A percentile compares a stretch with the other conserved stretches of the same genome.
These are phyloP conservation scores for Meteorus sp. DNA, from an alignment of 1,140 invertebrate genomes.

Conservation along the genomic window DNA sequence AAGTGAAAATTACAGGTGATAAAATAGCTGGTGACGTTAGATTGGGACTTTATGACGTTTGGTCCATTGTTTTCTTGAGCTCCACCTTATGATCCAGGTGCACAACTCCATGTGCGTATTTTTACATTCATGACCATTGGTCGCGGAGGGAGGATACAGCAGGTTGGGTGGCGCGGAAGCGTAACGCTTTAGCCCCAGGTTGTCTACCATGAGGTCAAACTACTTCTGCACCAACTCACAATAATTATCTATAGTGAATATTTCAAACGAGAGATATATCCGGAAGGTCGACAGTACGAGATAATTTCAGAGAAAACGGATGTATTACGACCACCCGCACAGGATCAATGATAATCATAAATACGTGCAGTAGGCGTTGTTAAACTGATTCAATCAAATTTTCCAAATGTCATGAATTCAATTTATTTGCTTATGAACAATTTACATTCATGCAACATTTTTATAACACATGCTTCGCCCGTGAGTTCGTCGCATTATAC, in stretches of 20 bases:
- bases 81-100: conserved; percentile 8
- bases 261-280: conserved; percentile 11
- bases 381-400: too few relatives aligned
- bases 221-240: conserved; percentile 12
- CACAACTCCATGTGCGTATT: too few relatives aligned
- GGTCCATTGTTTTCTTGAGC: conserved; percentile 10
- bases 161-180: conserved; percentile 17
- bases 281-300: conserved; percentile 7
- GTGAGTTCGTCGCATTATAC: too few relatives aligned
- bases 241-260: conserved; percentile 7
- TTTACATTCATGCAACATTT: too few relatives aligned
- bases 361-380: conserved; percentile 26
- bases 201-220: conserved; percentile 12
- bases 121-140: too few relatives aligned
- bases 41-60: neutral
- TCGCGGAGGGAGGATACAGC: neutral
- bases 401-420: too few relatives aligned
- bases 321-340: conserved; percentile 8
- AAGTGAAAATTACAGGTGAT: neutral
- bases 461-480: too few relatives aligned
- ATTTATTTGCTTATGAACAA: too few relatives aligned
- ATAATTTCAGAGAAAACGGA: too few relatives aligned
- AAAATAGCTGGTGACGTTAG: conserved; percentile 1
- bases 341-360: too few relatives aligned
- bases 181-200: conserved; percentile 7